These are phyloP conservation scores for Ondatra zibethicus DNA, from an alignment of 2,113 vertebrate species.

Conservation along the genomic window DNA sequence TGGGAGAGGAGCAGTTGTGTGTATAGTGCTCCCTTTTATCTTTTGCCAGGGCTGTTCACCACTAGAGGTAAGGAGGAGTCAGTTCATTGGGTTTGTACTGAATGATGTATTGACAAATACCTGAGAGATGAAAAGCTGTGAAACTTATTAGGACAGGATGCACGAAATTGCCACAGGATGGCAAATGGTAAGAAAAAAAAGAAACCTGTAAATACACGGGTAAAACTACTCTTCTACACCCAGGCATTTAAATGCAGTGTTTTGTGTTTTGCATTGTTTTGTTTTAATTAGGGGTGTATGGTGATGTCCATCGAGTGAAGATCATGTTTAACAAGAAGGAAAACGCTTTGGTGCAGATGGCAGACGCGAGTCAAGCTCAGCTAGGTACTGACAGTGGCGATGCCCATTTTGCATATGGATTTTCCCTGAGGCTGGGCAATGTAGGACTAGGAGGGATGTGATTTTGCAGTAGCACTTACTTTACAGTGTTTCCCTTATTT, in stretches of 20 bases:
- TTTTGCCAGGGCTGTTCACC: background rate
- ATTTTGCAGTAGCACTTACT: slow-evolving; percentile 21
- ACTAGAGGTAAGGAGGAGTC: background rate
- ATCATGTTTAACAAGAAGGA: slow-evolving; percentile 94
- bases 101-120: background rate
- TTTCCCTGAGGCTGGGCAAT: slow-evolving; percentile 47
- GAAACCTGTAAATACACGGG: slow-evolving; percentile 19
- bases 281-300: slow-evolving; percentile 89
- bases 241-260: background rate
- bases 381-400: slow-evolving; percentile 85
- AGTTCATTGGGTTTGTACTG: background rate
- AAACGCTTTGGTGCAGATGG: slow-evolving; percentile 94
- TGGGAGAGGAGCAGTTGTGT: background rate
- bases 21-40: background rate
- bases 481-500: slow-evolving; percentile 16
- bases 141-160: background rate
- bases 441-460: background rate
- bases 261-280: slow-evolving; percentile 55
- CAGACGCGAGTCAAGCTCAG: slow-evolving; percentile 91
- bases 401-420: background rate
- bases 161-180: slow-evolving; percentile 37
- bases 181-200: background rate
- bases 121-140: background rate
- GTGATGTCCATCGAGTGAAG: slow-evolving; percentile 93
- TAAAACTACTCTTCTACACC: slow-evolving; percentile 36